Evolutionary conservation across 2,888 invertebrate genomes (phyloP).

Genomic region (Tetragonula carbonaria): DNA sequence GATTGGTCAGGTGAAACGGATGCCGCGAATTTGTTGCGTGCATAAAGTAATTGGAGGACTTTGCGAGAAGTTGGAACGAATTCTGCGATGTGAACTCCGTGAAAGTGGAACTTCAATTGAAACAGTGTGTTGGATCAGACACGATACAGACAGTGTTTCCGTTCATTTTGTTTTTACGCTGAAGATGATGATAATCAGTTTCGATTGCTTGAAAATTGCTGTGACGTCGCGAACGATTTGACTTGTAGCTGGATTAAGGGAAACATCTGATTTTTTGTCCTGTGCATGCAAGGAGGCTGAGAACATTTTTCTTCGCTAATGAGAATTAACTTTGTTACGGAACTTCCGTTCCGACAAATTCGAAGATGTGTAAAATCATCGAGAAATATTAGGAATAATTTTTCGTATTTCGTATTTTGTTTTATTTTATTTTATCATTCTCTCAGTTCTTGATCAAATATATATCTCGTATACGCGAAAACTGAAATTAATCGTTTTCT

Average conservation of each 20-base stretch:
- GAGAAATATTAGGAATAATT: too few relatives aligned
- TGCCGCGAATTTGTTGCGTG: not conserved
- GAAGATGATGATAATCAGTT: too few relatives aligned
- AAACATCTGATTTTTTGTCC: not conserved
- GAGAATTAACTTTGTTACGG: not conserved
- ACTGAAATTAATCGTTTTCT: too few relatives aligned
- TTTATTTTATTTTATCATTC: too few relatives aligned
- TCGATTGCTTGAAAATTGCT: not conserved
- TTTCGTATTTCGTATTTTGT: too few relatives aligned
- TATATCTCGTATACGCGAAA: too few relatives aligned
- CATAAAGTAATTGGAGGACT: not conserved
- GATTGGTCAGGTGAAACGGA: not conserved
- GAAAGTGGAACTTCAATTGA: not conserved
- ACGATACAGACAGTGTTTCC: not conserved
- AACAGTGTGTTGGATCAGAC: not conserved
- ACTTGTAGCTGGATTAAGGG: not conserved
- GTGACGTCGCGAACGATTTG: not conserved
- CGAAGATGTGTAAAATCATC: too few relatives aligned
- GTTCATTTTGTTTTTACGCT: not conserved
- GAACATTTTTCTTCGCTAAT: not conserved
- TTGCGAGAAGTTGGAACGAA: not conserved
- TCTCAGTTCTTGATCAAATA: too few relatives aligned
- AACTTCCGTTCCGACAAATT: not conserved
- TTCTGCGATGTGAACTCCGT: not conserved
- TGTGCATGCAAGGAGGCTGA: too few relatives aligned